Base-by-base conservation (phyloP, 2,888 invertebrate species). In the Epicampocera succincta region DNA sequence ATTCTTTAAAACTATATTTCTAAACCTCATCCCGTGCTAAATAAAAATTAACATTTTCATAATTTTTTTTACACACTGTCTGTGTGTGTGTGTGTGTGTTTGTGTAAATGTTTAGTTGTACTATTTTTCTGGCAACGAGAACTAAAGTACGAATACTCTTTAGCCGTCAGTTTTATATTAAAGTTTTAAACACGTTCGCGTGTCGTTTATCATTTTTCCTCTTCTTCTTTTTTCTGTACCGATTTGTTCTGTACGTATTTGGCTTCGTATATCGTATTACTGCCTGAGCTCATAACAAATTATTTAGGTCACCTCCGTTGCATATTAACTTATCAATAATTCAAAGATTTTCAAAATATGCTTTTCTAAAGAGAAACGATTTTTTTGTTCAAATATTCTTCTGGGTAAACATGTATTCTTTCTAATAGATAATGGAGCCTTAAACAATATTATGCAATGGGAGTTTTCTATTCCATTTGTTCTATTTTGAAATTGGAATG, bases 261-360 rank as follows among this genome's bases (percentile, higher is more conserved):
- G 72, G 40, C 29, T 72, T 81, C 60, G 19, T 76, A 50, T 48
- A 50, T 48, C 56, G 13, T 15, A 12, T 61, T 38, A 33, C 13
- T 63, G 73, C 69, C 61, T 71, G 44, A 63, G 76, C 81, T 74
- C 74, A 68, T 83, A 84, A 85, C 83, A 85, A 85, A 84, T 85
- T 84, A 85, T 85, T 84, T 85, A 75, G 85, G 85, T 85, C 85
- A 85, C 71, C 82, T 83, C 84, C 74, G 83, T 80, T 81, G 84
- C 84, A 83, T 84, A 85, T 85, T 85, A 85, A 84, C 85, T 85
- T 85, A 85, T 85, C 85, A 84, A 85, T 85, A 84, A 85, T 85
- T 85, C 84, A 85, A 84, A 78, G 65, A 74, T 75, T 81, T 75
- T 71, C 58, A 33, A 21, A 50, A 6, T 42, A 40, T 33, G 60